Evolutionary conservation across 2,797 vertebrate species (phyloP).

Genomic region (Phrynocephalus guinanensis): DNA sequence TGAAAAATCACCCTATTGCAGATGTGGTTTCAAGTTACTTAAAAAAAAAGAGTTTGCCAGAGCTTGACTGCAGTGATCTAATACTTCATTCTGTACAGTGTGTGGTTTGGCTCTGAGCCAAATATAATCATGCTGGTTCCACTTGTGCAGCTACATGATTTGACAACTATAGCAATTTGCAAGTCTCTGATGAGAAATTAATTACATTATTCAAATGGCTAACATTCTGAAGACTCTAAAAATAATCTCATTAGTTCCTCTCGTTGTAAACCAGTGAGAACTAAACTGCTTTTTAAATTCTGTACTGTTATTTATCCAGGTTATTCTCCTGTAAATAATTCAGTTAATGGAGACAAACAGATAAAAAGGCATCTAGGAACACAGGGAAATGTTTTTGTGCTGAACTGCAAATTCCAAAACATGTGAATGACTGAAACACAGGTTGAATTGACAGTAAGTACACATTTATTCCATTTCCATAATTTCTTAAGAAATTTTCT

Average conservation of each 20-base stretch:
- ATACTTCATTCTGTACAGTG: not conserved
- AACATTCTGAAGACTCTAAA: not conserved
- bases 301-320: not conserved
- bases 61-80: not conserved
- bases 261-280: not conserved
- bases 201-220: not conserved
- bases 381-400: not conserved
- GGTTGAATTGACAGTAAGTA: not conserved
- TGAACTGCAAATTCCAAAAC: not conserved
- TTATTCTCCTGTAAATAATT: slow-evolving; percentile 13
- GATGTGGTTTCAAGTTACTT: not conserved
- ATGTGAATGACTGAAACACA: not conserved
- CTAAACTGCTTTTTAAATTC: not conserved
- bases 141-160: not conserved
- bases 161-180: not conserved
- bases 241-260: not conserved
- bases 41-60: not conserved
- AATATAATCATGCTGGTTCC: not conserved
- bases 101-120: not conserved
- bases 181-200: not conserved
- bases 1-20: not conserved
- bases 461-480: not conserved
- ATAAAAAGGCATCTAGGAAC: not conserved
- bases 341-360: not conserved
- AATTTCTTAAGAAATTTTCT: not conserved